Percentiles rank a stretch among this genome's conserved stretches.
These are phyloP conservation scores for Mixornis gularis DNA, from an alignment of 2,113 vertebrate species.

Conservation along the genomic window DNA sequence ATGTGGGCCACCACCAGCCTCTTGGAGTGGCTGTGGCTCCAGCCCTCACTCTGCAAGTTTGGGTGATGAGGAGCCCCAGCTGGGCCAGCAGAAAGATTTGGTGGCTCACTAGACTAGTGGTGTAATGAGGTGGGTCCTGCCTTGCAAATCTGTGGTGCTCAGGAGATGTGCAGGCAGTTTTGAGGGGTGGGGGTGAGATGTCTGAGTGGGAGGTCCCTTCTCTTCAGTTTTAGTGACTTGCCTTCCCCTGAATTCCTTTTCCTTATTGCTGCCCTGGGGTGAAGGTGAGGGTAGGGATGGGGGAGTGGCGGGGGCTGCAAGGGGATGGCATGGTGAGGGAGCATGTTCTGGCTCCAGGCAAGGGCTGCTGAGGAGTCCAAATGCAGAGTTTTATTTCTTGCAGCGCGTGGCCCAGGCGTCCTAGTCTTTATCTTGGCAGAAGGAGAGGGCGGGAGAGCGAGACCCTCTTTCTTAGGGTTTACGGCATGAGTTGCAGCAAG, in stretches of 20 bases:
- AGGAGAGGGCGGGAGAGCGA: conserved; percentile 22
- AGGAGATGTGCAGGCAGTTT: neutral
- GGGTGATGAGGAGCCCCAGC: neutral
- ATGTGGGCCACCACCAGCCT: neutral
- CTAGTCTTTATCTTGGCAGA: conserved; percentile 21
- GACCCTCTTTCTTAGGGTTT: conserved; percentile 43
- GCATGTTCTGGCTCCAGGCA: neutral
- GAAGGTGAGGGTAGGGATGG: conserved; percentile 33
- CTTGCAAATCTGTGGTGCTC: neutral
- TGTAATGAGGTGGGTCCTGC: accelerated
- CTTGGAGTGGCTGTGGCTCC: accelerated
- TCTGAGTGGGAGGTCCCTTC: conserved; percentile 54
- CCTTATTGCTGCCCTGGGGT: conserved; percentile 8
- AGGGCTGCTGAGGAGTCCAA: neutral
- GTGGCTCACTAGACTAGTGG: neutral
- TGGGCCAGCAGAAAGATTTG: neutral
- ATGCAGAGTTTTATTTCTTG: conserved; percentile 9
- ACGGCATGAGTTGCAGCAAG: neutral
- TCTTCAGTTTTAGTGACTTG: conserved; percentile 23
- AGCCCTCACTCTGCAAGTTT: neutral
- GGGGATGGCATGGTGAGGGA: neutral
- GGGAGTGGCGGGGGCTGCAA: neutral
- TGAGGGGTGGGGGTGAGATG: neutral
- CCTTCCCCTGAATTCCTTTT: conserved; percentile 22
- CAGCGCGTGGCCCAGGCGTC: neutral